Percentiles rank a stretch among this genome's conserved stretches.
Evolutionary conservation across 2,888 invertebrate species (phyloP).

Genomic region (Limnephilus auricula): DNA sequence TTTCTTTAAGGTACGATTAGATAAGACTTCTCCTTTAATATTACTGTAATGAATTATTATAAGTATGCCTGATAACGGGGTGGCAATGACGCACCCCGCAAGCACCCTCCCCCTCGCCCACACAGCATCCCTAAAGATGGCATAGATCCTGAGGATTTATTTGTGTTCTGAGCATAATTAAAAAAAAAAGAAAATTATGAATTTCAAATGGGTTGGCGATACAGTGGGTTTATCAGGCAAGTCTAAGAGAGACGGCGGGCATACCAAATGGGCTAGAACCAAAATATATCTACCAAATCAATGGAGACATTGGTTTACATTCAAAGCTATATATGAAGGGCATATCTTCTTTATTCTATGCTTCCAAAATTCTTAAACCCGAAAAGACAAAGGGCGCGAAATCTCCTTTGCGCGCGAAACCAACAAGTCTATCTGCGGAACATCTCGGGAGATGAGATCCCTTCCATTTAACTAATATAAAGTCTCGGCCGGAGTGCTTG

Average conservation of each 20-base stretch:
- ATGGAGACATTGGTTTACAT: too few species aligned
- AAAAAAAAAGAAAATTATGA: too few species aligned
- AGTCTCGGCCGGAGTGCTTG: slow-evolving; percentile 60
- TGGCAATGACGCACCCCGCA: slow-evolving; percentile 29
- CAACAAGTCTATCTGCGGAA: slow-evolving; percentile 47
- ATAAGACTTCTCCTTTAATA: slow-evolving; percentile 30
- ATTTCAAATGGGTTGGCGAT: too few species aligned
- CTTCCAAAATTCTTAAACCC: neutral
- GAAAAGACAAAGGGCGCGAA: slow-evolving; percentile 7
- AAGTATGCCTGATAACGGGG: slow-evolving; percentile 36
- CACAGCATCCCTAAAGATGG: too few species aligned
- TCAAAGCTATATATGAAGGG: too few species aligned
- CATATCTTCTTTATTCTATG: neutral
- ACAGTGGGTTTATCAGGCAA: too few species aligned
- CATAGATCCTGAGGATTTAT: too few species aligned
- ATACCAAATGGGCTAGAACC: too few species aligned
- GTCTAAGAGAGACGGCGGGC: too few species aligned
- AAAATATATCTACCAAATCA: too few species aligned
- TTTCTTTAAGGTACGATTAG: slow-evolving; percentile 36
- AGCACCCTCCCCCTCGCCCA: neutral
- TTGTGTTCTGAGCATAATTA: too few species aligned
- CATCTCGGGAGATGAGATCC: slow-evolving; percentile 36
- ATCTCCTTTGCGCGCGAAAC: slow-evolving; percentile 38
- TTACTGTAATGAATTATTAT: slow-evolving; percentile 43
- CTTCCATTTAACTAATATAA: slow-evolving; percentile 62